A percentile compares a stretch with the other conserved stretches of the same genome.
phyloP scores from a whole-genome alignment of 2,113 vertebrate species.

The Aspiorhynchus laticeps region DNA sequence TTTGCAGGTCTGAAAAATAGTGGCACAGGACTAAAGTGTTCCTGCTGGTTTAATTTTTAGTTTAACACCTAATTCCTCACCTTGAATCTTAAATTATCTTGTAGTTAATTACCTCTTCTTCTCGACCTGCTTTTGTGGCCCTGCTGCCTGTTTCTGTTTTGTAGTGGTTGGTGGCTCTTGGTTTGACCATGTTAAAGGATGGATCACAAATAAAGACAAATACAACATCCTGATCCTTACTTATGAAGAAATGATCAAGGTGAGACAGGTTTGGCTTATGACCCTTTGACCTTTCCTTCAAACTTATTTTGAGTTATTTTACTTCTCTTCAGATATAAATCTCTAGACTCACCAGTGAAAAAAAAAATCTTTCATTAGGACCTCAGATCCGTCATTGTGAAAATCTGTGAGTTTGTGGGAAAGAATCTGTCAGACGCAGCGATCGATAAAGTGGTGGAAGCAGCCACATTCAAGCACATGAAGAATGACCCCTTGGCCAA shows the following conservation, averaged over 20 bases:
- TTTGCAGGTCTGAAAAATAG: no score
- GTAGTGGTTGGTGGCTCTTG: constrained; percentile 64
- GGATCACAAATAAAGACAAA: constrained; percentile 70
- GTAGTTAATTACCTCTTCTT: no score
- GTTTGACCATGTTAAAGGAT: constrained; percentile 74
- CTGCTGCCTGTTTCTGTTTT: no score
- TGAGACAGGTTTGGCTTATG: constrained; percentile 43
- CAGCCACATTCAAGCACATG: constrained; percentile 68
- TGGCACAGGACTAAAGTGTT: no score
- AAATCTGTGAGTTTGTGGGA: constrained; percentile 70
- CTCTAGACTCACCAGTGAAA: background rate
- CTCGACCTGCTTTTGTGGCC: no score
- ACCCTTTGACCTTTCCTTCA: background rate
- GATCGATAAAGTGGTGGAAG: constrained; percentile 67
- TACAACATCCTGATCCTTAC: constrained; percentile 77
- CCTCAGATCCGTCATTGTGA: constrained; percentile 62
- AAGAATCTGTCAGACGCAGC: constrained; percentile 64
- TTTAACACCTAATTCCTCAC: no score
- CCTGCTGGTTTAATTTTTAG: no score
- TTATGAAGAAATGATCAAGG: constrained; percentile 79
- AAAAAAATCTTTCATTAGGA: constrained; percentile 61
- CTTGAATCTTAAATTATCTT: no score
- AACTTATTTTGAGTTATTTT: background rate
- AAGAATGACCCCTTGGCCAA: constrained; percentile 66
- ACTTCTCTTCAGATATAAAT: background rate